A percentile compares a stretch with the other conserved stretches of the same genome.
These are phyloP conservation scores for Callipepla squamata DNA, from an alignment of 2,113 vertebrate species.

Conservation along the genomic window DNA sequence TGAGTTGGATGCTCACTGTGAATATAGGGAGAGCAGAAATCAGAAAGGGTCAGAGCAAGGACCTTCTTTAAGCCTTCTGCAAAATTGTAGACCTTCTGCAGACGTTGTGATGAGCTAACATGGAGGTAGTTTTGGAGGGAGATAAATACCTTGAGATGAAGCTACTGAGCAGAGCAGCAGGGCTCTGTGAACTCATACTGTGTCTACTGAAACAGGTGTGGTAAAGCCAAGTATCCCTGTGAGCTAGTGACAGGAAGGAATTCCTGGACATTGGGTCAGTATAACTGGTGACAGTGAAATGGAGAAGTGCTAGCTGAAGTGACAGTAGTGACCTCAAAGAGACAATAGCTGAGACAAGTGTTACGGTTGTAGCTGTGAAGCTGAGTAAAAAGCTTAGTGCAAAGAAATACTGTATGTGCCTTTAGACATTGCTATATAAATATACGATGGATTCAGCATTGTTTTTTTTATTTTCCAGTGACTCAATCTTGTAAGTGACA, in stretches of 20 bases:
- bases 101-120: neutral
- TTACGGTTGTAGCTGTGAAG: neutral
- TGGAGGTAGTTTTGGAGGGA: neutral
- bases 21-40: neutral
- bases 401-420: neutral
- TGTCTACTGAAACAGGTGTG: neutral
- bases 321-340: neutral
- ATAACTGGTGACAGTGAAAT: neutral
- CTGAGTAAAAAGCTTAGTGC: neutral
- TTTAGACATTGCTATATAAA: neutral
- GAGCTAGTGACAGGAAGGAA: accelerated
- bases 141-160: neutral
- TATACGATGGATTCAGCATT: neutral
- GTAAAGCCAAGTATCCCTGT: neutral
- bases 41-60: neutral
- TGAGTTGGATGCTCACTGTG: neutral
- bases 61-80: neutral
- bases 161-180: neutral
- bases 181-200: neutral
- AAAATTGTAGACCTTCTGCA: neutral
- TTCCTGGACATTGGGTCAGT: neutral
- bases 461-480: neutral
- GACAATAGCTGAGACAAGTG: neutral
- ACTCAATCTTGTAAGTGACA: neutral
- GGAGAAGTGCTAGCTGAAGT: neutral